phyloP scores from a whole-genome alignment of 1,140 invertebrate genomes.

The Drosophila paulistorum region DNA sequence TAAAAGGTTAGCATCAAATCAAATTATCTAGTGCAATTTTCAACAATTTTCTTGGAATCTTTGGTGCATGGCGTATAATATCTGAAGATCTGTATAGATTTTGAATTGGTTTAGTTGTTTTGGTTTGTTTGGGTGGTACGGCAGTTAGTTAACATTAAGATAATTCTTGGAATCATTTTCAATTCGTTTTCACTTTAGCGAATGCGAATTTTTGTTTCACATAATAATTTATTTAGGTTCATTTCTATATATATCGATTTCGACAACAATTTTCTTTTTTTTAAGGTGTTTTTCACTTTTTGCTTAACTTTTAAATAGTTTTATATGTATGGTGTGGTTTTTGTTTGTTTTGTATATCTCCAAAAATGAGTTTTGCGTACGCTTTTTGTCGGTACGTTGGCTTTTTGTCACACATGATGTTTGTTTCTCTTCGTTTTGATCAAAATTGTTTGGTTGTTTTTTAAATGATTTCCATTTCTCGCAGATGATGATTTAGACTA shows the following conservation, averaged over 20 bases:
- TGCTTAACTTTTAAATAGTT: constrained; percentile 51
- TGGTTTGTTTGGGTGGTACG: constrained; percentile 58
- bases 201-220: constrained; percentile 44
- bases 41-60: constrained; percentile 37
- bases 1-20: constrained; percentile 26
- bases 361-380: constrained; percentile 55
- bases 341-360: constrained; percentile 24
- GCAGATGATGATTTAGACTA: constrained; percentile 65
- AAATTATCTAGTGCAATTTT: constrained; percentile 45
- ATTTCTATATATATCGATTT: constrained; percentile 49
- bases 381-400: constrained; percentile 28
- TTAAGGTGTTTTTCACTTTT: constrained; percentile 30
- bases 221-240: constrained; percentile 70
- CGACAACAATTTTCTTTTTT: constrained; percentile 38
- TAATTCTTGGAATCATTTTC: constrained; percentile 64
- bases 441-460: constrained; percentile 40
- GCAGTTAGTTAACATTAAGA: constrained; percentile 62
- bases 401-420: constrained; percentile 34
- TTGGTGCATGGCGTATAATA: constrained; percentile 41
- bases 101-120: constrained; percentile 35
- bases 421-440: constrained; percentile 45
- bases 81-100: background rate
- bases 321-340: constrained; percentile 17
- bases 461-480: constrained; percentile 4
- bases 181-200: constrained; percentile 39